phyloP scores from a whole-genome alignment of 2,113 vertebrate genomes.

The Vidua macroura region DNA sequence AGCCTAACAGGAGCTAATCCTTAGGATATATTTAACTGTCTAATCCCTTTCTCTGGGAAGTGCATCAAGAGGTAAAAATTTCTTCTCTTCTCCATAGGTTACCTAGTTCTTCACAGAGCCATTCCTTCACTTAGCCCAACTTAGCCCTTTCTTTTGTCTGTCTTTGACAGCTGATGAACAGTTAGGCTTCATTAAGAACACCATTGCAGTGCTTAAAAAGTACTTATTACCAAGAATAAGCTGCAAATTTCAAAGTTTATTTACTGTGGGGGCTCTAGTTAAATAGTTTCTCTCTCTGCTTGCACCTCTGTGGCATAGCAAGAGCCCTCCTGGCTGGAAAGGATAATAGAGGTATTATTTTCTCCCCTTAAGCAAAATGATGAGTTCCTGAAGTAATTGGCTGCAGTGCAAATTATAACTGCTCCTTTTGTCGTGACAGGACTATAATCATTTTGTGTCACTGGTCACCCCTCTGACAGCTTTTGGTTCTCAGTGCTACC shows the following conservation, averaged over 20 bases:
- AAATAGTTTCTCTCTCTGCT: background rate
- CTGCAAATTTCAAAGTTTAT: background rate
- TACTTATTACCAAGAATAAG: background rate
- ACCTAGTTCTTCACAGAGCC: background rate
- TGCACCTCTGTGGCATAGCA: background rate
- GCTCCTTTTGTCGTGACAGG: conserved; percentile 61
- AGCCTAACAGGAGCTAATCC: conserved; percentile 29
- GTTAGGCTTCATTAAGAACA: background rate
- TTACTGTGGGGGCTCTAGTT: background rate
- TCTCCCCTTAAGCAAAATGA: conserved; percentile 31
- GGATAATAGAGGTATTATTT: background rate
- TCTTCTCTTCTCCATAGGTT: background rate
- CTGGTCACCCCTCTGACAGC: conserved; percentile 55
- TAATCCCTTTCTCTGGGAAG: conserved; percentile 16
- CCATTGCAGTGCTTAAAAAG: background rate
- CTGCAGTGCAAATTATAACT: conserved; percentile 66
- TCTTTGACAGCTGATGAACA: background rate
- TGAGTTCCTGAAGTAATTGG: conserved; percentile 38
- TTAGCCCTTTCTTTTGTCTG: background rate
- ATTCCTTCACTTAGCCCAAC: background rate
- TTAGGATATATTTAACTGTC: conserved; percentile 27
- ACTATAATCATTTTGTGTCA: conserved; percentile 66
- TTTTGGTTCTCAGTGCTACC: conserved; percentile 22
- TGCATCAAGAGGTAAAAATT: background rate
- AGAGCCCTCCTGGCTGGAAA: background rate